A percentile compares a stretch with the other conserved stretches of the same genome.
Conservation (phyloP, 2,888 invertebrate genomes). For the Nasonia oneida region DNA sequence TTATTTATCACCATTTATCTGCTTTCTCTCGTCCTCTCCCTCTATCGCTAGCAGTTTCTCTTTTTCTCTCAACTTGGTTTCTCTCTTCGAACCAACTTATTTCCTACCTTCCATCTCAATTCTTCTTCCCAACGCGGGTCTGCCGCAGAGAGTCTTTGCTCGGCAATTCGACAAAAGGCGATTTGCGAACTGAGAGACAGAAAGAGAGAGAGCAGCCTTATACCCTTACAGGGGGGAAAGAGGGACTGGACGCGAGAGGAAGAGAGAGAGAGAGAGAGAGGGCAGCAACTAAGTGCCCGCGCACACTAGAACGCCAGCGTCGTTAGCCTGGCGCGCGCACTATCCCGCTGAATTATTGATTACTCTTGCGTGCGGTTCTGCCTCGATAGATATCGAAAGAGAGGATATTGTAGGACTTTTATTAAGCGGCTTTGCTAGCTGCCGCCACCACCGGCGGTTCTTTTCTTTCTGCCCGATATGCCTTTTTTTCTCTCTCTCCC, state of each 20-base stretch:
- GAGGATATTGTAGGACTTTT: constrained; percentile 39
- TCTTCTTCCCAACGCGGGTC: background rate
- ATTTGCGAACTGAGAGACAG: constrained; percentile 34
- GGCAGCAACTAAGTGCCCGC: constrained; percentile 39
- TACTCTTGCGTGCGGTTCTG: constrained; percentile 37
- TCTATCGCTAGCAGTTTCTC: background rate
- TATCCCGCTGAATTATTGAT: constrained; percentile 53
- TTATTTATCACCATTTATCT: constrained; percentile 11
- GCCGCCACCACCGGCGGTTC: background rate
- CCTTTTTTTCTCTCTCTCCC: background rate
- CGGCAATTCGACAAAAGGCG: constrained; percentile 44
- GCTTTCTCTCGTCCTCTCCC: background rate
- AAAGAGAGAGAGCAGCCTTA: background rate
- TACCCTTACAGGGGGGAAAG: too few species aligned
- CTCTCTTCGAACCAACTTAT: background rate
- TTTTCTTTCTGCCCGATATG: constrained; percentile 13
- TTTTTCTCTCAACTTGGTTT: background rate
- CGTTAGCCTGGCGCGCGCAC: constrained; percentile 38
- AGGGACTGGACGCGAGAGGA: background rate
- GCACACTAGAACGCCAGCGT: constrained; percentile 22
- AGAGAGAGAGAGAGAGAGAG: background rate
- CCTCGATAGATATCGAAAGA: constrained; percentile 33
- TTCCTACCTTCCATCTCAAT: constrained; percentile 19
- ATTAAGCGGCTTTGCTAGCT: constrained; percentile 46
- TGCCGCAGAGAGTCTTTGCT: constrained; percentile 7